A percentile compares a stretch with the other conserved stretches of the same genome.
Conservation (phyloP, 2,888 invertebrate genomes). For the Myathropa florea region DNA sequence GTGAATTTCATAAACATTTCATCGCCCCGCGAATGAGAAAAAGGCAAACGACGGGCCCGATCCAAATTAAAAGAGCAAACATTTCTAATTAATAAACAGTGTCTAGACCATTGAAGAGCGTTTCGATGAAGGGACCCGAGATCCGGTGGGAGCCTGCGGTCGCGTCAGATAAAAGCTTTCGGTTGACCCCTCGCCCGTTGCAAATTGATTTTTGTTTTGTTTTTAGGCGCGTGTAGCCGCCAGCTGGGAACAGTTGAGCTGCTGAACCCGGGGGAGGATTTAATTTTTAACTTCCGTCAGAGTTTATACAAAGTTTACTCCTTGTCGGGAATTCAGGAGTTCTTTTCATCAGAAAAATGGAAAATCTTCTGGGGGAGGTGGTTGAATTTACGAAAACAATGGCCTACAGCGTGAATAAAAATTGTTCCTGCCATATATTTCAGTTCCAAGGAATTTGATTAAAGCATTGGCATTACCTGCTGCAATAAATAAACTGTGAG, state of each 20-base stretch:
- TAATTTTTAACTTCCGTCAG: conserved; percentile 31
- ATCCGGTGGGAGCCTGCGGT: background rate
- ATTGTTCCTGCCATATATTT: background rate
- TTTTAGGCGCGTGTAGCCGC: background rate
- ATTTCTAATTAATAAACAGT: conserved; percentile 51
- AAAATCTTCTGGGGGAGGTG: background rate
- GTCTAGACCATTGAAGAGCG: conserved; percentile 41
- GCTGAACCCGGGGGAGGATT: conserved; percentile 1
- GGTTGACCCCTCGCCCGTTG: background rate
- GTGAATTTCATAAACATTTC: background rate
- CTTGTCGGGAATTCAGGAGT: background rate
- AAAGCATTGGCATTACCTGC: too few relatives aligned
- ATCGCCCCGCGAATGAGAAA: background rate
- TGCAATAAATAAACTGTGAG: too few relatives aligned
- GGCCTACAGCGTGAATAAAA: background rate
- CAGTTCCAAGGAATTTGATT: background rate
- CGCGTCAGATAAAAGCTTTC: conserved; percentile 3
- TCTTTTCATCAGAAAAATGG: background rate
- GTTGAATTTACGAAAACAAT: background rate
- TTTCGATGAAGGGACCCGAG: background rate
- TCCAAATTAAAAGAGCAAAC: conserved; percentile 49
- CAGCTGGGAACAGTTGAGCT: background rate
- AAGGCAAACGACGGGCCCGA: background rate
- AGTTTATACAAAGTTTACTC: background rate
- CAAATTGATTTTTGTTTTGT: conserved; percentile 6